Evolutionary conservation across 2,888 invertebrate genomes (phyloP).

Genomic region (Anthophora plumipes): DNA sequence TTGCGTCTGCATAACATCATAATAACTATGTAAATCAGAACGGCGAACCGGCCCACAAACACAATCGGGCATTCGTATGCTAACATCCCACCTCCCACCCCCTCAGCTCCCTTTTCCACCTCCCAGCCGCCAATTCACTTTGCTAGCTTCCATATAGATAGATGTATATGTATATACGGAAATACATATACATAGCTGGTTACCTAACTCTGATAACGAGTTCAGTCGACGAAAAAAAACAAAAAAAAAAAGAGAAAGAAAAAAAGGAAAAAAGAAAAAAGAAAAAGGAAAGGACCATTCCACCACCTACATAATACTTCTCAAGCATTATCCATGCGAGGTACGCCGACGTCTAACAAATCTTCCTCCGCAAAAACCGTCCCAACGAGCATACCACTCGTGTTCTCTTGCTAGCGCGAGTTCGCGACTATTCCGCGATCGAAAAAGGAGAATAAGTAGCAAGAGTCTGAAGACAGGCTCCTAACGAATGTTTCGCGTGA

Average conservation of each 20-base stretch:
- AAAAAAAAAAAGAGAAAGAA: no score
- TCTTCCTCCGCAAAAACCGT: slow-evolving; percentile 49
- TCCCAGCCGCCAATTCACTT: slow-evolving; percentile 48
- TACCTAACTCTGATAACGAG: slow-evolving; percentile 68
- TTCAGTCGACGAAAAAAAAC: slow-evolving; percentile 48
- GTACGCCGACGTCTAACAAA: slow-evolving; percentile 53
- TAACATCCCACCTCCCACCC: slow-evolving; percentile 66
- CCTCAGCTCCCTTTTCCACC: slow-evolving; percentile 12
- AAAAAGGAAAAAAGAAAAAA: no score
- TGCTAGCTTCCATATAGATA: slow-evolving; percentile 27
- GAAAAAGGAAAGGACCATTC: slow-evolving; percentile 50
- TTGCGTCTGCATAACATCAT: slow-evolving; percentile 80
- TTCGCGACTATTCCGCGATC: not conserved
- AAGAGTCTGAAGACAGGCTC: no score
- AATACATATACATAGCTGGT: slow-evolving; percentile 13
- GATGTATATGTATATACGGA: slow-evolving; percentile 2
- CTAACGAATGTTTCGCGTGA: no score
- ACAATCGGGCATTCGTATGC: slow-evolving; percentile 79
- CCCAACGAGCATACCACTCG: slow-evolving; percentile 1
- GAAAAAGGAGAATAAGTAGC: not conserved
- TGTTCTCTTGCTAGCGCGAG: not conserved
- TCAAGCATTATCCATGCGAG: slow-evolving; percentile 61
- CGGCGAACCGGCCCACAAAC: slow-evolving; percentile 72
- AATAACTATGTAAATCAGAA: slow-evolving; percentile 82
- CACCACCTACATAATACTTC: slow-evolving; percentile 51